phyloP scores from a whole-genome alignment of 2,797 vertebrate species.

The Chloroceryle amazona region DNA sequence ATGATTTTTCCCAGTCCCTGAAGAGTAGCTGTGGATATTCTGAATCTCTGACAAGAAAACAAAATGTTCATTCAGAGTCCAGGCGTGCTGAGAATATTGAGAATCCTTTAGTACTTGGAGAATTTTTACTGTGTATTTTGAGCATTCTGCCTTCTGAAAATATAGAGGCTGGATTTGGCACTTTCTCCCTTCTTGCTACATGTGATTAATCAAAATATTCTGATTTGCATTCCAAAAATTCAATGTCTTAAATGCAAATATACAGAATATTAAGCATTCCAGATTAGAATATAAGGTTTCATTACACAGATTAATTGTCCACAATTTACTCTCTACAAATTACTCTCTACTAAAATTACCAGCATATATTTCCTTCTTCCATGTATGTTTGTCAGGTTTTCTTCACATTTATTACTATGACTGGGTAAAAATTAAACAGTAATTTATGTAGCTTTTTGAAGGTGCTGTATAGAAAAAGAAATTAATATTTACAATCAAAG shows the following conservation, averaged over 20 bases:
- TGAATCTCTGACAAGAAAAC: conserved; percentile 79
- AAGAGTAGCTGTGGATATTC: conserved; percentile 67
- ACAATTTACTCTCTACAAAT: neutral
- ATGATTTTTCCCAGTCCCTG: conserved; percentile 64
- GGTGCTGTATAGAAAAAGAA: neutral
- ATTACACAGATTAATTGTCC: conserved; percentile 20
- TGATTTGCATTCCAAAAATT: conserved; percentile 51
- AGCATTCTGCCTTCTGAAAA: conserved; percentile 35
- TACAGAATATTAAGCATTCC: conserved; percentile 10
- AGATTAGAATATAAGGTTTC: conserved; percentile 9
- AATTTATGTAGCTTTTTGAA: neutral
- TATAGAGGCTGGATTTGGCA: conserved; percentile 44
- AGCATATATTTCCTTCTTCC: neutral
- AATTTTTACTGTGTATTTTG: conserved; percentile 24
- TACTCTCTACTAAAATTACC: neutral
- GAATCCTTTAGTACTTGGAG: conserved; percentile 55
- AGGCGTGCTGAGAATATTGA: conserved; percentile 70
- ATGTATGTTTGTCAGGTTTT: neutral
- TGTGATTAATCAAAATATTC: conserved; percentile 69
- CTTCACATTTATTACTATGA: neutral
- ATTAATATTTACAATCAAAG: neutral
- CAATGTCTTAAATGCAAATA: conserved; percentile 53
- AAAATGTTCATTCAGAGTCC: conserved; percentile 71
- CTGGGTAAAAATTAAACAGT: neutral
- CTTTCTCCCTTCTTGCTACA: conserved; percentile 11